Base-by-base conservation (phyloP, 2,113 vertebrate species). In the Empidonax alnorum region DNA sequence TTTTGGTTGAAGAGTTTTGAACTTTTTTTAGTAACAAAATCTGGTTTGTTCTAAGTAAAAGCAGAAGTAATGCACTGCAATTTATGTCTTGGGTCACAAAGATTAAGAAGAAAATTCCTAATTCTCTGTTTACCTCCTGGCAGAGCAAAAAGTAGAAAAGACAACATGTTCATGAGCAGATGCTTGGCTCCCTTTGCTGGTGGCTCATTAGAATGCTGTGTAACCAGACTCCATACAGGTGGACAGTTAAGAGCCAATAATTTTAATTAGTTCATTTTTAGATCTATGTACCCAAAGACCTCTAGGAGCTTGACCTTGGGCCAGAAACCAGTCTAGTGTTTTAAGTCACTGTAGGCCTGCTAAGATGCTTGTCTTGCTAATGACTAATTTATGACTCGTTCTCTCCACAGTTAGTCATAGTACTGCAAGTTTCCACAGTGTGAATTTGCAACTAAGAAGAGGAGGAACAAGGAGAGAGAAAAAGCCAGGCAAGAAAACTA, bases 301-400 rank as follows among this genome's bases (percentile, higher is more conserved):
- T 92, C 90, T 71, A 92, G 61, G 69, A 84, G 39, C 27, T 88
- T 92, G 86, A 75, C 47, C 30, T 63, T 71, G 58, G 44, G 80
- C 93, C 89, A 88, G 89, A 89, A 95, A 92, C 44, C 68, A 86
- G 10, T 55, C 35, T 42, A 49, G 83, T 47, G 5, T 73, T 93
- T 87, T 77, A 90, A 95, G 75, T 80, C 67, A 66, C 21, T 86
- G 76, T 67, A 76, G 47, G 47, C 30, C 68, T 86, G 42, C 76
- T 86, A 81, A 92, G 42, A 81, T 71, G 42, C 76, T 87, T 66
- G 63, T 89, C 87, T 95, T 83, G 42, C 84, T 95, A 56, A 62
- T 87, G 90, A 96, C 59, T 94, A 89, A 92, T 90, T 93, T 75
- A 77, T 90, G 86, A 96, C 35, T 92, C 85, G 89, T 65, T 96